These are phyloP conservation scores for Myopa tessellatipennis DNA, from an alignment of 2,888 invertebrate species.

Conservation along the genomic window DNA sequence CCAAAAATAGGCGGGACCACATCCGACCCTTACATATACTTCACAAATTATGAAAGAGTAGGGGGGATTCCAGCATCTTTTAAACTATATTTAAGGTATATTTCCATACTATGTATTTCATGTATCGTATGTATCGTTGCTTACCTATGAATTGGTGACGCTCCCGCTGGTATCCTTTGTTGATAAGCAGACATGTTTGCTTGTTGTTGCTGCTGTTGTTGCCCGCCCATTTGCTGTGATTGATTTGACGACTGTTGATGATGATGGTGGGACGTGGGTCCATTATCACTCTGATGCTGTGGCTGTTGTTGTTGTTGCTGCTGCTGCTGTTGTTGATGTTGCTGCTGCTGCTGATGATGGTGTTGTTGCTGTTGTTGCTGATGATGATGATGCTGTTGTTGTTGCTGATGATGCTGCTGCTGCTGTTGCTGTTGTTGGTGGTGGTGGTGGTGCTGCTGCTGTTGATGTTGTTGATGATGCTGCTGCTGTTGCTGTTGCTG, in stretches of 20 bases:
- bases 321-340: conserved; percentile 47
- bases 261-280: conserved; percentile 44
- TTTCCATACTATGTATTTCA: background rate
- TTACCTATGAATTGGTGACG: conserved; percentile 68
- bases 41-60: background rate
- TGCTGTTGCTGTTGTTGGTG: conserved; percentile 49
- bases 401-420: conserved; percentile 41
- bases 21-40: background rate
- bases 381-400: conserved; percentile 43
- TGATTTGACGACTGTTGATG: conserved; percentile 47
- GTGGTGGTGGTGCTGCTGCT: conserved; percentile 43
- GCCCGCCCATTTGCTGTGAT: conserved; percentile 56
- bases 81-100: background rate
- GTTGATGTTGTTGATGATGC: conserved; percentile 49
- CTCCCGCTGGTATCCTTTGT: conserved; percentile 66
- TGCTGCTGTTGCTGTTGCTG: conserved; percentile 50
- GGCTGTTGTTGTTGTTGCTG: conserved; percentile 44
- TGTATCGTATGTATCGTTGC: conserved; percentile 39
- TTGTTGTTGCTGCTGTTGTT: conserved; percentile 53
- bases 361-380: conserved; percentile 47
- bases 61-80: background rate
- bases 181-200: conserved; percentile 67
- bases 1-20: background rate
- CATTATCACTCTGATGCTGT: background rate
- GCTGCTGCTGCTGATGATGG: conserved; percentile 51